Base-by-base conservation (phyloP, 92 coral and sea anemone species). In the Epizoanthus scotinus region DNA sequence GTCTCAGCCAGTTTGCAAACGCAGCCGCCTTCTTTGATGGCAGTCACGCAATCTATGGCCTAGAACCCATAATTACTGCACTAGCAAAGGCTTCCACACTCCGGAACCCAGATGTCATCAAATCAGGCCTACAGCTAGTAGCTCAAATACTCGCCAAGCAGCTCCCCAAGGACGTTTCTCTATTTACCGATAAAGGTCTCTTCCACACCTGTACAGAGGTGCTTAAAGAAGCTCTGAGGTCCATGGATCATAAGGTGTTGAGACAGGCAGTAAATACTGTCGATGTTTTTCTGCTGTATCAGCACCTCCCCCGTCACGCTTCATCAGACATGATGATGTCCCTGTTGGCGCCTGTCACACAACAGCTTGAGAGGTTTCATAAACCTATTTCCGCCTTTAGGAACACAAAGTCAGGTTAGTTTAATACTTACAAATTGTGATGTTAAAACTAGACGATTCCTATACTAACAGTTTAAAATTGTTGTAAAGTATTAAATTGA, bases 21-120 rank as follows among this genome's bases (percentile, higher is more conserved):
- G 63, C 82, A 0, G 26, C 82, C 24, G 81, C 75, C 10, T 91
- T 96, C 68, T 93, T 87, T 89, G 82, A 81, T 19, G 91, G 92
- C 9, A 91, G 98, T 31, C 91, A 91, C 55, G 87, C 89, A 31
- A 79, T 93, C 10, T 96, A 93, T 86, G 99, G 99, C 0, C 84
- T 93, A 40, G 98, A 93, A 40, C 87, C 98, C 17, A 65, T 96
- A 19, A 77, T 93, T 14, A 38, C 87, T 40, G 94, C 91, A 15
- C 52, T 91, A 62, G 61, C 80, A 50, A 89, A 78, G 59, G 92
- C 96, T 53, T 14, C 87, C 0, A 87, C 84, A 56, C 68, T 83
- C n/a, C 86, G 90, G 74, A 93, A 86, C 87, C 89, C 89, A 3
- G 94, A 91, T 24, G 79, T 94, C 2, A 64, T 89, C 73, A 91